These are phyloP conservation scores for Brachyptera putata DNA, from an alignment of 2,888 invertebrate genomes.

Conservation along the genomic window DNA sequence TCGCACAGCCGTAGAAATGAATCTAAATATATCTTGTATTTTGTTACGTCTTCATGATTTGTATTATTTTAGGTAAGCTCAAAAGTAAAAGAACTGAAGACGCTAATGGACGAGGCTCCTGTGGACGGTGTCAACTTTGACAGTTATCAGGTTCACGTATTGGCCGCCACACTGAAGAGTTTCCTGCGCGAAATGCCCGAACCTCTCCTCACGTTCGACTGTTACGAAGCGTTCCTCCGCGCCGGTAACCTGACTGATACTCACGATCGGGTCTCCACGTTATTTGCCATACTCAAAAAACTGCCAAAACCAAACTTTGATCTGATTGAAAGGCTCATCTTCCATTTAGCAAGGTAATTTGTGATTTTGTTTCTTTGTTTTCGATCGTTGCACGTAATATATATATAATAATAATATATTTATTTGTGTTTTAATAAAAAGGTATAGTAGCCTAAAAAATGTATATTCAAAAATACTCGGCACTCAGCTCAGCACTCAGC, in stretches of 20 bases:
- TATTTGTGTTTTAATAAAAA: no score
- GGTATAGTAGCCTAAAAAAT: no score
- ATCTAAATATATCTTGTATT: no score
- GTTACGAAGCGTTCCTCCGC: conserved; percentile 90
- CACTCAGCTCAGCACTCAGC: no score
- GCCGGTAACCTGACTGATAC: conserved; percentile 80
- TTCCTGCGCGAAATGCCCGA: conserved; percentile 92
- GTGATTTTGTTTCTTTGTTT: no score
- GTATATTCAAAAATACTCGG: no score
- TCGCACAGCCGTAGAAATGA: no score
- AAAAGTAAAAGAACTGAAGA: conserved; percentile 72
- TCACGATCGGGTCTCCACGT: conserved; percentile 74
- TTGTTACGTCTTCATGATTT: no score
- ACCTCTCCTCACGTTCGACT: conserved; percentile 86
- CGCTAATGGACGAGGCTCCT: conserved; percentile 69
- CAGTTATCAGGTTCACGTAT: conserved; percentile 81
- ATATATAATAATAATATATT: no score
- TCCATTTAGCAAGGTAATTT: conserved; percentile 72
- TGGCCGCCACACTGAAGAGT: conserved; percentile 82
- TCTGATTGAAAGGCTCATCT: conserved; percentile 86
- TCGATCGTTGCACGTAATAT: no score
- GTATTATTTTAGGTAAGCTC: conserved; percentile 47
- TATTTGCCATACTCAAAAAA: conserved; percentile 83
- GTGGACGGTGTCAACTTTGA: conserved; percentile 68
- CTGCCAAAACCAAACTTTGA: conserved; percentile 85